Evolutionary conservation across 2,797 vertebrate species (phyloP), one percentile per base, ranked within the genome.

Genomic region (Odontamblyopus lacepedii): DNA sequence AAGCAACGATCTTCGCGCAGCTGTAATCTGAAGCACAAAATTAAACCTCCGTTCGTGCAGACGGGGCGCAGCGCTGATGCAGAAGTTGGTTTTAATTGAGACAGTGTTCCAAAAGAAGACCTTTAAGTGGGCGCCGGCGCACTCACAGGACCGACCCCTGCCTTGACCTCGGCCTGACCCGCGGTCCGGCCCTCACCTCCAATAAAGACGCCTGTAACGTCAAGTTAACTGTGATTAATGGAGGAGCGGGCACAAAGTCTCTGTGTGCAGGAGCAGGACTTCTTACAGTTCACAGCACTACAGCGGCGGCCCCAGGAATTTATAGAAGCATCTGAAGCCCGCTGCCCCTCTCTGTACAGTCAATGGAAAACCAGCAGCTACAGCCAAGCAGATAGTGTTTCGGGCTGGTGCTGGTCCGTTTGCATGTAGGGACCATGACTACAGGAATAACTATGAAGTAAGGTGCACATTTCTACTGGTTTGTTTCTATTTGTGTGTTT

Each of bases 201-300:
- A 91, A 82, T 89, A 89, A 90, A 76, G 81, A 79, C 69, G 60
- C 78, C 85, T 82, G 69, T 83, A 85, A 87, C 65, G 82, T 90
- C 90, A 89, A 71, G 85, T 87, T 91, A 86, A 89, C 83, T 77
- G 81, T 91, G 90, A 91, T 88, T 88, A 85, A 91, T 86, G 81
- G 77, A 44, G 1, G 80, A 61, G 72, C 79, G 61, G 76, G 77
- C 79, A 86, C 78, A 86, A 85, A 72, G 83, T 87, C 78, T 85
- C 80, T 83, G 78, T 87, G 78, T 83, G 85, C 73, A 77, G 82
- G 62, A 86, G 69, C 82, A 83, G 82, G 80, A 64, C 80, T 75
- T 67, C 55, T 61, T 44, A 62, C 68, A 73, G 66, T 75, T 83
- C 70, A 63, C 67, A 68, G 64, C 72, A 73, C 35, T 79, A 83